phyloP scores from a whole-genome alignment of 53 echinoderm and acorn worm genomes.

The Astropecten irregularis region DNA sequence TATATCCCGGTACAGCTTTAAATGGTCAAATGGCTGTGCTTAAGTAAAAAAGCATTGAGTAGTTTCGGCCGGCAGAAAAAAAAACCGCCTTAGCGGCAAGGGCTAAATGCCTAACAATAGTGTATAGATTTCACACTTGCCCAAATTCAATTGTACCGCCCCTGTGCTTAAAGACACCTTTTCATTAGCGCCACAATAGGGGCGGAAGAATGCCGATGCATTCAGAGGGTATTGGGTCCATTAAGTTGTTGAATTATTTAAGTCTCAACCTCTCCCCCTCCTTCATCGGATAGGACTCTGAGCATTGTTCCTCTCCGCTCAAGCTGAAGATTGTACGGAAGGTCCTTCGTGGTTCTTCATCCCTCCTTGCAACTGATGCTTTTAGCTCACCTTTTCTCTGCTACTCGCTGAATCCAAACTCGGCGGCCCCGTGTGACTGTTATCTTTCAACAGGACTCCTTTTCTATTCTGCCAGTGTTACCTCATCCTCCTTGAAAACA shows the following conservation, averaged over 20 bases:
- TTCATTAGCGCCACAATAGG: conserved; percentile 56
- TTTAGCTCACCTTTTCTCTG: neutral
- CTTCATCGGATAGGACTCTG: neutral
- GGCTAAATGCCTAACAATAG: conserved; percentile 74
- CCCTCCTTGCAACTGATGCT: neutral
- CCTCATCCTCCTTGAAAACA: neutral
- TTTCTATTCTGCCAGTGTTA: neutral
- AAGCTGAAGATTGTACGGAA: conserved; percentile 10
- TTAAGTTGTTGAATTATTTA: conserved; percentile 75
- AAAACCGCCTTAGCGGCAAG: neutral
- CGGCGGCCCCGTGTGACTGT: neutral
- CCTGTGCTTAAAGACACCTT: conserved; percentile 63
- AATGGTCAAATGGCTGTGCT: conserved; percentile 68
- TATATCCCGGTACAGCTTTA: conserved; percentile 63
- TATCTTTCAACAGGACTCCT: neutral
- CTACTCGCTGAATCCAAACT: neutral
- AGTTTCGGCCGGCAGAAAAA: neutral
- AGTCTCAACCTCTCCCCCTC: conserved; percentile 7
- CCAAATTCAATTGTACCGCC: conserved; percentile 64
- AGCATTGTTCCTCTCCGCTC: conserved; percentile 1
- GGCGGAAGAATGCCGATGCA: conserved; percentile 16
- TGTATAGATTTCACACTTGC: conserved; percentile 87
- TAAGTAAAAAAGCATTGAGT: conserved; percentile 29
- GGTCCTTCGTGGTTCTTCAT: neutral
- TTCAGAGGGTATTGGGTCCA: conserved; percentile 54